Percentiles rank a stretch among this genome's conserved stretches.
These are phyloP conservation scores for Procavia capensis DNA, from an alignment of 2,113 vertebrate species.

Conservation along the genomic window DNA sequence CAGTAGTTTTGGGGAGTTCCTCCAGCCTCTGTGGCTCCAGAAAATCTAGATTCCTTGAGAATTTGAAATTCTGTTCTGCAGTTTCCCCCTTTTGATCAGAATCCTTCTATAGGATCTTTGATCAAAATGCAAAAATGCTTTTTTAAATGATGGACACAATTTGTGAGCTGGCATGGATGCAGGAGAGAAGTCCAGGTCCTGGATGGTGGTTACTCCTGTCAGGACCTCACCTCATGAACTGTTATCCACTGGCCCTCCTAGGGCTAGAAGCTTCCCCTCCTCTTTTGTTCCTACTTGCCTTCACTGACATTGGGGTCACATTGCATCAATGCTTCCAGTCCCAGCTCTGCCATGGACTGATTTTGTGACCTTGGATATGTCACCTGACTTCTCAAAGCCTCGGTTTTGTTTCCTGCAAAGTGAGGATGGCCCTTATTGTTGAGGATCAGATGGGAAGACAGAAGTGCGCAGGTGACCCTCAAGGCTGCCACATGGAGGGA, in stretches of 20 bases:
- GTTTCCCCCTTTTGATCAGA: not conserved
- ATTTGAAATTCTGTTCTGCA: not conserved
- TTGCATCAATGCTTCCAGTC: rapidly evolving
- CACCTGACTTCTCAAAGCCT: not conserved
- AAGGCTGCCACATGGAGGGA: not conserved
- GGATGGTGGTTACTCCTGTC: not conserved
- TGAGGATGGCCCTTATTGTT: rapidly evolving
- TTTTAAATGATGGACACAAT: not conserved
- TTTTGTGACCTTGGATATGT: not conserved
- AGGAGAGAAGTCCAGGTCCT: rapidly evolving
- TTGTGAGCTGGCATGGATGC: not conserved
- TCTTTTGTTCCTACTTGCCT: rapidly evolving
- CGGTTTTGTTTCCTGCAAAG: not conserved
- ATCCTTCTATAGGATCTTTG: not conserved
- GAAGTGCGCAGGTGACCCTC: rapidly evolving
- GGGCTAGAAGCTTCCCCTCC: not conserved
- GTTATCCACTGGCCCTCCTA: rapidly evolving
- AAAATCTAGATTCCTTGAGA: not conserved
- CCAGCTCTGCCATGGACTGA: rapidly evolving
- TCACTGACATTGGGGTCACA: rapidly evolving
- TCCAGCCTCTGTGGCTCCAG: too few species aligned
- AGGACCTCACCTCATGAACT: not conserved
- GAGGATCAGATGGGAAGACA: not conserved
- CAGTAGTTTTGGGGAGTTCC: too few species aligned
- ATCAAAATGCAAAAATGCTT: not conserved